Conservation (phyloP, 2,113 vertebrate species). For the Urocynchramus pylzowi region DNA sequence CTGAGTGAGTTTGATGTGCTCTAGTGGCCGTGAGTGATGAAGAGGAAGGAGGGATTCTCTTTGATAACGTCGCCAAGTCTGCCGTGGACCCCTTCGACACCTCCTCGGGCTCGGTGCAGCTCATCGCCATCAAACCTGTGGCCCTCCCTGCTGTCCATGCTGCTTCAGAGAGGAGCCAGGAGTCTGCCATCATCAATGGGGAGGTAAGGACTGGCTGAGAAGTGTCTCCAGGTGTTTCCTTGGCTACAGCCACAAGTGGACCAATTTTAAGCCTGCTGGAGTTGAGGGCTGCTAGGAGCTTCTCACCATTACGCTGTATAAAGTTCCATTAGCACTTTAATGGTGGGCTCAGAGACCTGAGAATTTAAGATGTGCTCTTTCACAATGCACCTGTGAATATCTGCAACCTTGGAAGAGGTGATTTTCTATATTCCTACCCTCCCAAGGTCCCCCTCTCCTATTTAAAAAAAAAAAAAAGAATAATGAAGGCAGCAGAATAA, state of each 20-base stretch:
- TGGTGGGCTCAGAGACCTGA: background rate
- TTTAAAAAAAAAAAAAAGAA: background rate
- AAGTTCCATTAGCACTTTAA: background rate
- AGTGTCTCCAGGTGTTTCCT: background rate
- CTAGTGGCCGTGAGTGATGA: conserved; percentile 74
- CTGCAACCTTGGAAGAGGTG: background rate
- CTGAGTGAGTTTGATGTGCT: conserved; percentile 51
- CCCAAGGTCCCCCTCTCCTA: background rate
- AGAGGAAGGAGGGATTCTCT: conserved; percentile 76
- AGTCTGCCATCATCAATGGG: conserved; percentile 85
- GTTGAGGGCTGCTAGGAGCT: background rate
- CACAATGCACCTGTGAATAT: background rate
- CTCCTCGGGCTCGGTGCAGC: conserved; percentile 93
- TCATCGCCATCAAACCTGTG: conserved; percentile 90
- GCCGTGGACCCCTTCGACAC: conserved; percentile 88
- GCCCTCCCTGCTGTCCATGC: conserved; percentile 80
- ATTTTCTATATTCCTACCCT: background rate
- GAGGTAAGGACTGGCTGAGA: conserved; percentile 78
- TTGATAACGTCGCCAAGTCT: conserved; percentile 73
- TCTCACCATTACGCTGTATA: background rate
- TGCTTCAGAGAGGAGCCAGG: conserved; percentile 85
- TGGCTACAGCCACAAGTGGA: background rate
- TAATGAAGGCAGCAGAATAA: background rate
- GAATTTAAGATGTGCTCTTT: background rate
- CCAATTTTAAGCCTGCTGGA: background rate